Evolutionary conservation across 2,113 vertebrate species (phyloP).

Genomic region (Etheostoma spectabile): DNA sequence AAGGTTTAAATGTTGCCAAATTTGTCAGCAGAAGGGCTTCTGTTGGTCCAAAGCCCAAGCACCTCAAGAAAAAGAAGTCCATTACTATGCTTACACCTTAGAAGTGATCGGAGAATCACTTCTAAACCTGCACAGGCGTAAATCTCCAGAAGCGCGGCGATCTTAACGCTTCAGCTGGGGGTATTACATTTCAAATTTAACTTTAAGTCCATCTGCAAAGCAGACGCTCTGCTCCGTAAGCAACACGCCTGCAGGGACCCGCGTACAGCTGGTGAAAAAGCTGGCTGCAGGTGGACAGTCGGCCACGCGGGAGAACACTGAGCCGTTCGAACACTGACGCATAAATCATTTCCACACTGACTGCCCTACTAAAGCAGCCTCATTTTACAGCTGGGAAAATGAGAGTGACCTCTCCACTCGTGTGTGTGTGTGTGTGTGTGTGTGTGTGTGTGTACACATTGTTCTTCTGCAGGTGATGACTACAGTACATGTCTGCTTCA

Average conservation of each 20-base stretch:
- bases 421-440: neutral
- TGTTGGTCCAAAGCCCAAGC: neutral
- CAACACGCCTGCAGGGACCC: constrained; percentile 59
- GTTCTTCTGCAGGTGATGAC: constrained; percentile 60
- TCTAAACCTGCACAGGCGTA: constrained; percentile 24
- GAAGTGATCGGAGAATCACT: neutral
- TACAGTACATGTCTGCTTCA: neutral
- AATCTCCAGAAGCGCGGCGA: constrained; percentile 39
- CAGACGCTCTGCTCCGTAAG: constrained; percentile 47
- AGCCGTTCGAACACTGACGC: constrained; percentile 42
- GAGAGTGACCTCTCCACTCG: constrained; percentile 34
- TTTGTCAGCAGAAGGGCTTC: neutral
- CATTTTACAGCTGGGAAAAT: constrained; percentile 68
- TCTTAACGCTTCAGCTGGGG: constrained; percentile 21
- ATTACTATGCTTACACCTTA: neutral
- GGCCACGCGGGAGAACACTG: constrained; percentile 61
- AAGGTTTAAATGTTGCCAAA: neutral
- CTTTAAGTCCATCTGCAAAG: constrained; percentile 59
- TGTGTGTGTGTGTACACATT: constrained; percentile 19
- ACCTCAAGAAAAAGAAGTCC: neutral
- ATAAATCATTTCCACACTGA: constrained; percentile 75
- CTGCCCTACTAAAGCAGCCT: constrained; percentile 71
- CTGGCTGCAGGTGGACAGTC: constrained; percentile 73
- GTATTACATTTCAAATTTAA: constrained; percentile 46
- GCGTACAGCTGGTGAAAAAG: constrained; percentile 70